Evolutionary conservation across 2,113 vertebrate genomes (phyloP).

Genomic region (Pelusios castaneus): DNA sequence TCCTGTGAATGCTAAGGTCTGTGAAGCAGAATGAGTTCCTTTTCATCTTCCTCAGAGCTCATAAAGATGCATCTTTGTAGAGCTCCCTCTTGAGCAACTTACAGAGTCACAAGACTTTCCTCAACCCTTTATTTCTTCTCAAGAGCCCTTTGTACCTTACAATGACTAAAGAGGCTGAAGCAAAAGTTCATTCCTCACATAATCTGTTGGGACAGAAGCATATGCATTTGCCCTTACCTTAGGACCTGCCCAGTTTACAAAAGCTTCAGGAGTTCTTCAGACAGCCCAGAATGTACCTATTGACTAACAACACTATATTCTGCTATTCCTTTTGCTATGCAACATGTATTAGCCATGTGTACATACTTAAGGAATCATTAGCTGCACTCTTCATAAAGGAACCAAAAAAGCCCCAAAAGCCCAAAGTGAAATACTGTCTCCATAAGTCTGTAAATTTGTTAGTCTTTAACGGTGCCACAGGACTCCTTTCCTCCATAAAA

Average conservation of each 20-base stretch:
- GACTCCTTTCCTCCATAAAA: neutral
- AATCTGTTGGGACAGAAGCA: neutral
- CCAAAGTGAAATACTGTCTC: neutral
- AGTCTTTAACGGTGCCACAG: too few species aligned
- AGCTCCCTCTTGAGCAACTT: neutral
- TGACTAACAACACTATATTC: neutral
- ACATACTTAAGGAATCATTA: neutral
- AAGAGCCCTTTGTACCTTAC: neutral
- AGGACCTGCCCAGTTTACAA: neutral
- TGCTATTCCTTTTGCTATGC: neutral
- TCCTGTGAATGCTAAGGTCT: neutral
- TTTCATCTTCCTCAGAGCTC: neutral
- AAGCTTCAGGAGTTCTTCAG: neutral
- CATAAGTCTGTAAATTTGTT: too few species aligned
- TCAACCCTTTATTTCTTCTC: neutral
- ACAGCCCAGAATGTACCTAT: neutral
- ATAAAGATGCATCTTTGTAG: neutral
- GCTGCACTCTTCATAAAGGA: neutral
- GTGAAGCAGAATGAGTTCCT: neutral
- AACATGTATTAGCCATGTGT: neutral
- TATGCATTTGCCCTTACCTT: neutral
- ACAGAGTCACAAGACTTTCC: neutral
- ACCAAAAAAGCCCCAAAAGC: neutral
- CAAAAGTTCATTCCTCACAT: neutral
- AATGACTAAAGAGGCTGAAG: neutral